These are phyloP conservation scores for Drosophila anceps DNA, from an alignment of 2,888 invertebrate genomes.

Conservation along the genomic window DNA sequence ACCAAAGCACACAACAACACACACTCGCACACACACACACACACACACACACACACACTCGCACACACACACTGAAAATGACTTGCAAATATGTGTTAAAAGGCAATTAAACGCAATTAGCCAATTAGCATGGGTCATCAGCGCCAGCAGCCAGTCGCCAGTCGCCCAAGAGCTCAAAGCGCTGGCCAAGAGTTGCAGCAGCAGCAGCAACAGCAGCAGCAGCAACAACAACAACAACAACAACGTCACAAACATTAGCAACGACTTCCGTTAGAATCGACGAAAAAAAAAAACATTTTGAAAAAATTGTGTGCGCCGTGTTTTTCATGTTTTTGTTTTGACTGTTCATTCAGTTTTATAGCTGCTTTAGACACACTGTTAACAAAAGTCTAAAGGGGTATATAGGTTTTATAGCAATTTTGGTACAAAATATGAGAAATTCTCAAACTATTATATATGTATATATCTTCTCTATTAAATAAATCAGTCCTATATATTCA, in stretches of 20 bases:
- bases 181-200: slow-evolving; percentile 50
- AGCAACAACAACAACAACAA: slow-evolving; percentile 24
- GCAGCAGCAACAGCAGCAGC: slow-evolving; percentile 32
- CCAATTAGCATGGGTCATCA: slow-evolving; percentile 80
- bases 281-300: slow-evolving; percentile 48
- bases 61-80: not conserved
- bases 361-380: slow-evolving; percentile 1
- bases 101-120: slow-evolving; percentile 80
- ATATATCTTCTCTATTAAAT: not conserved
- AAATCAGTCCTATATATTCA: not conserved
- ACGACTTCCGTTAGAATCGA: slow-evolving; percentile 74
- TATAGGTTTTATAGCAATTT: not conserved
- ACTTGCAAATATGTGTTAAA: slow-evolving; percentile 59
- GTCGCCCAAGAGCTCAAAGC: slow-evolving; percentile 19
- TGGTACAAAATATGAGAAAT: not conserved
- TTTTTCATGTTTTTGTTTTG: slow-evolving; percentile 26
- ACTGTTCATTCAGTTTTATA: slow-evolving; percentile 30
- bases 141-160: slow-evolving; percentile 32
- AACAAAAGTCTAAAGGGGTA: not conserved
- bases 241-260: slow-evolving; percentile 31
- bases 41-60: not conserved
- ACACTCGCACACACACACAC: not conserved
- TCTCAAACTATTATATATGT: not conserved
- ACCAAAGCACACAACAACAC: not conserved
- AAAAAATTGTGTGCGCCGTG: slow-evolving; percentile 33